A percentile compares a stretch with the other conserved stretches of the same genome.
These are phyloP conservation scores for Drosophila repletoides DNA, from an alignment of 1,140 invertebrate genomes.

Conservation along the genomic window DNA sequence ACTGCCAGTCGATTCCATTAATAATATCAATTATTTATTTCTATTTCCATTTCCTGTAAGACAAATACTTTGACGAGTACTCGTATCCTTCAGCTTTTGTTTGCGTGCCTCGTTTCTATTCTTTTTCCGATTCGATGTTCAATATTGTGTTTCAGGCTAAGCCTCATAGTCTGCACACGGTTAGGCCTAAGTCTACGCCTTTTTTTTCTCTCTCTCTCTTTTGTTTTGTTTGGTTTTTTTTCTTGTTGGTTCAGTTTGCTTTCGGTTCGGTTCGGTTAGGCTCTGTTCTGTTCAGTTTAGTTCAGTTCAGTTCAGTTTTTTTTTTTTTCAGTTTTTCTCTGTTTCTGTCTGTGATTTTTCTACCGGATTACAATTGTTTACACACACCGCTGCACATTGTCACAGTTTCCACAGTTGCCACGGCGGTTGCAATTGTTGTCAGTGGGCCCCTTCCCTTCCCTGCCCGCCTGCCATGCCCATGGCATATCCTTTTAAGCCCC, in stretches of 20 bases:
- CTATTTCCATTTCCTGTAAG: too few species aligned
- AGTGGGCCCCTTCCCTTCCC: not conserved
- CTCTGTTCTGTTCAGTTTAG: conserved; percentile 4
- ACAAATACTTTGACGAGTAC: too few species aligned
- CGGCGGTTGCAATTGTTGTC: conserved; percentile 60
- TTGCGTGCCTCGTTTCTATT: too few species aligned
- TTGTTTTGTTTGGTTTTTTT: too few species aligned
- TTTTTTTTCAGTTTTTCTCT: conserved; percentile 28
- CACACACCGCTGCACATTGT: conserved; percentile 76
- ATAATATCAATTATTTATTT: too few species aligned
- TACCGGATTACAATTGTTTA: conserved; percentile 77
- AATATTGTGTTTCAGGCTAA: conserved; percentile 39
- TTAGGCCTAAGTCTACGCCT: not conserved
- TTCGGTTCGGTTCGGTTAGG: conserved; percentile 8
- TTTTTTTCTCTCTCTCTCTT: not conserved
- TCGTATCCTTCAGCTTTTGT: too few species aligned
- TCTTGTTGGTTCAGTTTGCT: not conserved
- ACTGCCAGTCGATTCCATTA: too few species aligned
- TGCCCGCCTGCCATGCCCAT: conserved; percentile 18
- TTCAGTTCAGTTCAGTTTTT: conserved; percentile 33
- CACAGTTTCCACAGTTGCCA: conserved; percentile 64
- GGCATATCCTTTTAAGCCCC: conserved; percentile 58
- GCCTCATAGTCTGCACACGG: not conserved
- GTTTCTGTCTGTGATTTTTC: conserved; percentile 71
- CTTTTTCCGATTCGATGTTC: conserved; percentile 8